Evolutionary conservation across 2,888 invertebrate species (phyloP).

Genomic region (Adineta ricciae): DNA sequence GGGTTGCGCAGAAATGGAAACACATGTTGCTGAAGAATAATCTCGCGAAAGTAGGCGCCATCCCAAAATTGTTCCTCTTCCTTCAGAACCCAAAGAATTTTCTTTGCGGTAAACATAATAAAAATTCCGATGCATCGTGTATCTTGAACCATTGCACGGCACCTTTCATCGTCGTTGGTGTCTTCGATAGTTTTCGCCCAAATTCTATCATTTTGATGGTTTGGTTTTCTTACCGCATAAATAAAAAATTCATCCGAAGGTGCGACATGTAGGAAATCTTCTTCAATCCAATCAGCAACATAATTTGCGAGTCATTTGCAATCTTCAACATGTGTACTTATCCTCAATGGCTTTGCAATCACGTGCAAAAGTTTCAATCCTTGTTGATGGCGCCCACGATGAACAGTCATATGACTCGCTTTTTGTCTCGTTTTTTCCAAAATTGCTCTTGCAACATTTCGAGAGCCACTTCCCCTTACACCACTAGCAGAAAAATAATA

Average conservation of each 20-base stretch:
- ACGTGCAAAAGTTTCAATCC: background rate
- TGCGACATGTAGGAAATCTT: background rate
- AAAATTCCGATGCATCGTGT: background rate
- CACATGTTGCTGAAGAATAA: background rate
- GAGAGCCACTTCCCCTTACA: background rate
- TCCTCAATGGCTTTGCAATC: background rate
- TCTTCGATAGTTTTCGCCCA: background rate
- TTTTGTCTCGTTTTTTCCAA: background rate
- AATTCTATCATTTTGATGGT: background rate
- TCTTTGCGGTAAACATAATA: background rate
- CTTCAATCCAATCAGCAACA: background rate
- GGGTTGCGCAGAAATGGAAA: background rate
- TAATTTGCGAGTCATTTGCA: background rate
- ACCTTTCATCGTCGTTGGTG: background rate
- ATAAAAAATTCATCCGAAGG: background rate
- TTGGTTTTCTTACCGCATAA: background rate
- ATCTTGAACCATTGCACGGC: background rate
- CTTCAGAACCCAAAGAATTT: background rate
- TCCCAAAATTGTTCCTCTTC: background rate
- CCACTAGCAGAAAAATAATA: background rate
- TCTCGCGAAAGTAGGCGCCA: background rate
- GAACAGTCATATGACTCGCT: background rate
- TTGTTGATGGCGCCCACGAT: background rate
- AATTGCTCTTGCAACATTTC: background rate
- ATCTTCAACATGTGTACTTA: background rate